phyloP scores from a whole-genome alignment of 2,888 invertebrate species.

The Psococerastis gibbosa region DNA sequence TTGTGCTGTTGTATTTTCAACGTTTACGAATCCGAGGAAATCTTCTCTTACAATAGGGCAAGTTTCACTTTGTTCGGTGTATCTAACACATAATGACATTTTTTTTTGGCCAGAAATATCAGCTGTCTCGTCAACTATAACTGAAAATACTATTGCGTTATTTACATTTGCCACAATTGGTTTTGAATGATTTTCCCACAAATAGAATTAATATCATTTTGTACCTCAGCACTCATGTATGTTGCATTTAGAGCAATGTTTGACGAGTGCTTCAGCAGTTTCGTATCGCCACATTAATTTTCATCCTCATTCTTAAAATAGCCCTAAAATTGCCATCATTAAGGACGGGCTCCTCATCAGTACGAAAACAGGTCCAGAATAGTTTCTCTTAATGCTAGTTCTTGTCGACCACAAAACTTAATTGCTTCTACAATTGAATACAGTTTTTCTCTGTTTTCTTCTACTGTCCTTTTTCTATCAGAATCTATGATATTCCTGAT shows the following conservation, averaged over 20 bases:
- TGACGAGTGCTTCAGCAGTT: conserved; percentile 16
- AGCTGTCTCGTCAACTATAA: conserved; percentile 16
- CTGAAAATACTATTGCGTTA: conserved; percentile 11
- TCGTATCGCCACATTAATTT: too few relatives aligned
- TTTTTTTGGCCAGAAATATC: conserved; percentile 15
- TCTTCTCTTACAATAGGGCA: too few relatives aligned
- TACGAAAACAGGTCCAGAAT: conserved; percentile 9
- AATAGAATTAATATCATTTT: conserved; percentile 16
- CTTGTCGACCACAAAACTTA: background rate
- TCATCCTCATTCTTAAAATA: conserved; percentile 15
- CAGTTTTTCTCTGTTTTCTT: conserved; percentile 12
- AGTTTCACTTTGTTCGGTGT: background rate
- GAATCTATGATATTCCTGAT: too few relatives aligned
- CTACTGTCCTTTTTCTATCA: too few relatives aligned
- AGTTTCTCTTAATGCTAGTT: conserved; percentile 7
- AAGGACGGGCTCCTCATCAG: background rate
- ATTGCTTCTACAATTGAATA: background rate
- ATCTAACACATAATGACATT: background rate
- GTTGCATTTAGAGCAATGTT: conserved; percentile 13
- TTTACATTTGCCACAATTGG: conserved; percentile 14
- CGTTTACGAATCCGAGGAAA: background rate
- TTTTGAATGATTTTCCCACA: conserved; percentile 13
- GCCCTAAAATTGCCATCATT: conserved; percentile 18
- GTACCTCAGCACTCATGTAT: conserved; percentile 14
- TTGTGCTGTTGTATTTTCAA: background rate